Evolutionary conservation across 2,888 invertebrate species (phyloP).

Genomic region (Leistus spinibarbis): DNA sequence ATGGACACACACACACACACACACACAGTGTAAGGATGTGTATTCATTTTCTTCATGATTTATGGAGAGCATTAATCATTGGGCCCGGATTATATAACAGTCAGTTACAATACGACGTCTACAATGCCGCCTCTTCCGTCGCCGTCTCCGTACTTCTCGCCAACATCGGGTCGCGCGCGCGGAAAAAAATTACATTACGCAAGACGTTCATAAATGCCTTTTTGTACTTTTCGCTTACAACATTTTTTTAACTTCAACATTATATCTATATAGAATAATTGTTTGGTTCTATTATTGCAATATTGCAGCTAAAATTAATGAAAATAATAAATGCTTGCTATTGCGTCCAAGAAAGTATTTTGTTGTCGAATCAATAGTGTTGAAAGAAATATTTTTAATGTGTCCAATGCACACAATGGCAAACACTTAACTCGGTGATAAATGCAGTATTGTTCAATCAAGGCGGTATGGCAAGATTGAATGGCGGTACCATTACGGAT

Average conservation of each 20-base stretch:
- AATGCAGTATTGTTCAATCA: neutral
- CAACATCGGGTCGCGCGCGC: neutral
- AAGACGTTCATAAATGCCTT: neutral
- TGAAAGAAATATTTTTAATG: neutral
- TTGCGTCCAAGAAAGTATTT: too few relatives aligned
- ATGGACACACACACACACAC: neutral
- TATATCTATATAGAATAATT: too few relatives aligned
- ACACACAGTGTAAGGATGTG: neutral
- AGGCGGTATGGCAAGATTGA: neutral
- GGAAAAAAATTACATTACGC: neutral
- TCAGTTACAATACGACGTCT: conserved; percentile 13
- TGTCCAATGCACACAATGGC: neutral
- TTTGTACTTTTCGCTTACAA: neutral
- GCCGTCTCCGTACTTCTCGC: neutral
- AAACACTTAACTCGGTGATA: neutral
- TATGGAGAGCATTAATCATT: conserved; percentile 10
- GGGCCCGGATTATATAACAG: conserved; percentile 17
- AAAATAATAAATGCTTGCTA: too few relatives aligned
- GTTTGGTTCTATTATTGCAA: too few relatives aligned
- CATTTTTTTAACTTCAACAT: too few relatives aligned
- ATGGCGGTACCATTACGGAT: neutral
- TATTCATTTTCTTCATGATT: conserved; percentile 20
- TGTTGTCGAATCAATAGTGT: neutral
- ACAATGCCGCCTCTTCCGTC: neutral
- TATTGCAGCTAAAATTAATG: too few relatives aligned